Evolutionary conservation across 1,140 invertebrate species (phyloP).

Genomic region (Bombus balteatus): DNA sequence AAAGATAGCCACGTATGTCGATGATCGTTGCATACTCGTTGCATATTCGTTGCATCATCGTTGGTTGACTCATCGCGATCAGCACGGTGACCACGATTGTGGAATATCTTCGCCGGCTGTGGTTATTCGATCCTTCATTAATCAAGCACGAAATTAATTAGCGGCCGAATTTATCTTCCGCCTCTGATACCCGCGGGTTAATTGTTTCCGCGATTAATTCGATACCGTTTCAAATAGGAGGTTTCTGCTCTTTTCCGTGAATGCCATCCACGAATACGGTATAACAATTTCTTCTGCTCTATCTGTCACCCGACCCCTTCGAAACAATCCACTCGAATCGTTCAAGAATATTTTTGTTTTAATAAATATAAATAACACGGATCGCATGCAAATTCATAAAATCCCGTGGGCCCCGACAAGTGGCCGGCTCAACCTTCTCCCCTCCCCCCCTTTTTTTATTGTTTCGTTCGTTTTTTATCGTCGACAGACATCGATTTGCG

Average conservation of each 20-base stretch:
- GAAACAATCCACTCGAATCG: background rate
- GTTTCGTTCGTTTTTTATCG: background rate
- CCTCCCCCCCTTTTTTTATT: background rate
- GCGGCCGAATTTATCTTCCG: background rate
- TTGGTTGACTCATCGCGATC: background rate
- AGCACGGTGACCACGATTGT: background rate
- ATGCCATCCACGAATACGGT: background rate
- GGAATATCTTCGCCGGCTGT: background rate
- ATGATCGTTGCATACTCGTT: background rate
- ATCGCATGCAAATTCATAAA: background rate
- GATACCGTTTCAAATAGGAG: background rate
- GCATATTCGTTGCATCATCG: background rate
- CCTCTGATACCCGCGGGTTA: background rate
- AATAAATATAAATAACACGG: background rate
- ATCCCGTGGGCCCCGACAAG: conserved; percentile 5
- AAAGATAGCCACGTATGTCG: background rate
- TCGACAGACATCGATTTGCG: conserved; percentile 6
- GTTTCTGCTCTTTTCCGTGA: background rate
- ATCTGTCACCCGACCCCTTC: background rate
- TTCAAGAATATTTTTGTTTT: background rate
- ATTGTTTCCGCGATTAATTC: background rate
- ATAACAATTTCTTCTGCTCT: background rate
- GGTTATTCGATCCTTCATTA: background rate
- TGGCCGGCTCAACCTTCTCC: background rate
- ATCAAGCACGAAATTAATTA: conserved; percentile 17